A percentile compares a stretch with the other conserved stretches of the same genome.
Conservation (phyloP, 1,140 invertebrate genomes). For the Brachionus plicatilis region DNA sequence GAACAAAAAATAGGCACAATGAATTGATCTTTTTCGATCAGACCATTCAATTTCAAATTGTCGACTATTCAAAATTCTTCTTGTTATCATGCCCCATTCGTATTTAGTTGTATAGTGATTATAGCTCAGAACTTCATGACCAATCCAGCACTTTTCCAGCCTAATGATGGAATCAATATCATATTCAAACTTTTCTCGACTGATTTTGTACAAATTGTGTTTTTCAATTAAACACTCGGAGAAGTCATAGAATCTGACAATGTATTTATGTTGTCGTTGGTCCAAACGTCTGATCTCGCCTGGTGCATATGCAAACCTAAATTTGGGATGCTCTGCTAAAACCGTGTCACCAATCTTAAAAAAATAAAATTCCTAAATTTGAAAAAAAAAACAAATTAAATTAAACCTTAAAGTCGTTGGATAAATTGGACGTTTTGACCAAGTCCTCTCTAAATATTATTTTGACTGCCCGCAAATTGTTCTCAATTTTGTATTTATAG, state of each 20-base stretch:
- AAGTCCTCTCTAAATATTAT: slow-evolving; percentile 7
- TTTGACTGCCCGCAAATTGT: slow-evolving; percentile 21
- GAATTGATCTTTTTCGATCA: slow-evolving; percentile 43
- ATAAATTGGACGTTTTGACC: neutral
- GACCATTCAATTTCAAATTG: slow-evolving; percentile 45
- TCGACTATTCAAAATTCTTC: slow-evolving; percentile 42
- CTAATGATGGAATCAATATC: neutral
- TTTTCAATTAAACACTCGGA: neutral
- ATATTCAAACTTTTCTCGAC: neutral
- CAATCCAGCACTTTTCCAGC: slow-evolving; percentile 7
- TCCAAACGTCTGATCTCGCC: slow-evolving; percentile 1
- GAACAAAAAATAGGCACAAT: slow-evolving; percentile 46
- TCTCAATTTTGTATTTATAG: slow-evolving; percentile 15
- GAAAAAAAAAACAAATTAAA: slow-evolving; percentile 43
- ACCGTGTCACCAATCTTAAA: slow-evolving; percentile 16
- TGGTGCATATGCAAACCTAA: slow-evolving; percentile 28
- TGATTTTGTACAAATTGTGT: neutral
- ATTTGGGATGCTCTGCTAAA: slow-evolving; percentile 25
- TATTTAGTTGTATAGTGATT: neutral
- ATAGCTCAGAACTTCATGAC: neutral
- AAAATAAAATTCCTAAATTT: neutral
- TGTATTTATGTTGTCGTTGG: neutral
- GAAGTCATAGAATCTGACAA: slow-evolving; percentile 25
- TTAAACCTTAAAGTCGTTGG: neutral
- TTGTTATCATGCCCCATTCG: slow-evolving; percentile 44